A percentile compares a stretch with the other conserved stretches of the same genome.
These are phyloP conservation scores for Eulemur coronatus DNA, from an alignment of 2,797 vertebrate genomes.

Conservation along the genomic window DNA sequence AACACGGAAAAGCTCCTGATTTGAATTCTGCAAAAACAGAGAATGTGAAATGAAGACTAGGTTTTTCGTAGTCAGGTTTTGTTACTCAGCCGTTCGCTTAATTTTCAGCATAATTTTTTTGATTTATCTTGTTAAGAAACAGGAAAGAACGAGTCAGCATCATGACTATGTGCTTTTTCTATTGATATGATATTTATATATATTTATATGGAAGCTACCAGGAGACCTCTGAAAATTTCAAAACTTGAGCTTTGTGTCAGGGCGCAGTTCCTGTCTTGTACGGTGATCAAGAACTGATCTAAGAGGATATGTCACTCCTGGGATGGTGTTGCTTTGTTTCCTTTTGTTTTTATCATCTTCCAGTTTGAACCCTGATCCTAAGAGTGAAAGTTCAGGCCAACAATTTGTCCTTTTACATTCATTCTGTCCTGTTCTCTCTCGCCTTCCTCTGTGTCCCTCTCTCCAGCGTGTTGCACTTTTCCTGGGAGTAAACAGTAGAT, in stretches of 20 bases:
- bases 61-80: neutral
- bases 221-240: neutral
- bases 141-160: neutral
- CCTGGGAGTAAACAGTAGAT: conserved; percentile 76
- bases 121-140: neutral
- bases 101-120: neutral
- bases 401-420: conserved; percentile 45
- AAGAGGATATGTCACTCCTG: neutral
- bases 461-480: conserved; percentile 51
- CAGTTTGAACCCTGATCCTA: neutral
- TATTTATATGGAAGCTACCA: neutral
- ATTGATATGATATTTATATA: neutral
- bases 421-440: conserved; percentile 25
- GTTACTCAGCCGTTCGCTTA: neutral
- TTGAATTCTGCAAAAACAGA: neutral
- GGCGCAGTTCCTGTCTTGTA: neutral
- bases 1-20: neutral
- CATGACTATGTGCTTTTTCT: neutral
- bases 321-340: neutral
- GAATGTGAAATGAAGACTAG: neutral
- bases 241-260: neutral
- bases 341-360: neutral
- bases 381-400: conserved; percentile 22
- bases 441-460: conserved; percentile 40
- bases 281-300: neutral